These are phyloP conservation scores for Sturmia bella DNA, from an alignment of 2,888 invertebrate genomes.

Conservation along the genomic window DNA sequence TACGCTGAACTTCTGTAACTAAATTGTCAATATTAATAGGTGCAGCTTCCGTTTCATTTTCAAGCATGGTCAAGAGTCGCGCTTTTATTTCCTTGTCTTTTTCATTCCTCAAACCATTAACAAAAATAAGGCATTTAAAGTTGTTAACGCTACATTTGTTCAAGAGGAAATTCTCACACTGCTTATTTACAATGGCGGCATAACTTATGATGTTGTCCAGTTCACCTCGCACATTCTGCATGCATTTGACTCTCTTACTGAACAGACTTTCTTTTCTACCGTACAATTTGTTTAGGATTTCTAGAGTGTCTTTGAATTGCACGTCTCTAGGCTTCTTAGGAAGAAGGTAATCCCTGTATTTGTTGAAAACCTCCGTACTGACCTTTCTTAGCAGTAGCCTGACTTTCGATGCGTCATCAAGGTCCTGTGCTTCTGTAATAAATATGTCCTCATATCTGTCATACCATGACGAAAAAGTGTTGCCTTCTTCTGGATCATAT, in stretches of 20 bases:
- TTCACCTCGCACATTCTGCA: conserved; percentile 45
- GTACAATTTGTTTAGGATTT: conserved; percentile 6
- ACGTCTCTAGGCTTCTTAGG: conserved; percentile 47
- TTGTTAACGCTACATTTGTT: conserved; percentile 28
- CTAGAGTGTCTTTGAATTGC: not conserved
- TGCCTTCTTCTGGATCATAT: conserved; percentile 27
- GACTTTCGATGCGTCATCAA: conserved; percentile 63
- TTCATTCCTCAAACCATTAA: conserved; percentile 18
- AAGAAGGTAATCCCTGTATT: conserved; percentile 57
- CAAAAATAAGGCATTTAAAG: conserved; percentile 29
- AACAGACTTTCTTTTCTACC: conserved; percentile 34
- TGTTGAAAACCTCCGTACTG: conserved; percentile 44
- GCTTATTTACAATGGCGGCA: conserved; percentile 55
- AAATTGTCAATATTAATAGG: conserved; percentile 35
- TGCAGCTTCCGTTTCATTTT: conserved; percentile 35
- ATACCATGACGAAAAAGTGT: conserved; percentile 38
- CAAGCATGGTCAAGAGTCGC: conserved; percentile 25
- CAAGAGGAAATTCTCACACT: conserved; percentile 59
- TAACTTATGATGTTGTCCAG: conserved; percentile 29
- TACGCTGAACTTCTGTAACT: conserved; percentile 20
- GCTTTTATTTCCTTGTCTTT: conserved; percentile 23
- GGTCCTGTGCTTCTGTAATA: conserved; percentile 45
- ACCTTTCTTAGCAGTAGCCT: conserved; percentile 60
- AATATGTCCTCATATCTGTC: conserved; percentile 60
- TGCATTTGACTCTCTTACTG: conserved; percentile 21